phyloP scores from a whole-genome alignment of 2,888 invertebrate species.

The Xestia c-nigrum region DNA sequence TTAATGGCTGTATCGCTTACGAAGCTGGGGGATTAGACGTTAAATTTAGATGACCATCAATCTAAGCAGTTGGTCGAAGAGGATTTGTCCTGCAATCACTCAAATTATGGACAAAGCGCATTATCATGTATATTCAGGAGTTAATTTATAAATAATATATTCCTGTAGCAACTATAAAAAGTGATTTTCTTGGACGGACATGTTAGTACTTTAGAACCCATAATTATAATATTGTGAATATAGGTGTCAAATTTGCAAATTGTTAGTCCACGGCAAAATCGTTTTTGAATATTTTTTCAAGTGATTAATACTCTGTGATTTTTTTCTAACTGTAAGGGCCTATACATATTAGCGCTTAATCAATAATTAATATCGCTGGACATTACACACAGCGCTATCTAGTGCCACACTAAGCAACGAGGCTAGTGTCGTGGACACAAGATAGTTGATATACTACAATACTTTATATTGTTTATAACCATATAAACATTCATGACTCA shows the following conservation, averaged over 20 bases:
- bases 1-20: slow-evolving; percentile 41
- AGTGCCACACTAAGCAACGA: too few species aligned
- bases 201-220: background rate
- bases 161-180: background rate
- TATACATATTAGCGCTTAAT: too few species aligned
- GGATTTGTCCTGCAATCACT: slow-evolving; percentile 48
- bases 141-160: background rate
- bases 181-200: background rate
- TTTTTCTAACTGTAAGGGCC: too few species aligned
- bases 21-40: slow-evolving; percentile 42
- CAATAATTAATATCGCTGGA: too few species aligned
- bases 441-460: too few species aligned
- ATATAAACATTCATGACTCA: too few species aligned
- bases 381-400: too few species aligned
- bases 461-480: too few species aligned
- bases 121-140: slow-evolving; percentile 5
- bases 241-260: background rate
- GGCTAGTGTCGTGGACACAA: too few species aligned
- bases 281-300: too few species aligned
- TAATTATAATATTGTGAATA: background rate
- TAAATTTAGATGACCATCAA: slow-evolving; percentile 55
- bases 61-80: slow-evolving; percentile 43
- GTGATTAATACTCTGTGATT: too few species aligned
- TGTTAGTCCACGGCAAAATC: too few species aligned
- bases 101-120: slow-evolving; percentile 38